Evolutionary conservation across 2,888 invertebrate genomes (phyloP).

Genomic region (Sarcophaga carnaria): DNA sequence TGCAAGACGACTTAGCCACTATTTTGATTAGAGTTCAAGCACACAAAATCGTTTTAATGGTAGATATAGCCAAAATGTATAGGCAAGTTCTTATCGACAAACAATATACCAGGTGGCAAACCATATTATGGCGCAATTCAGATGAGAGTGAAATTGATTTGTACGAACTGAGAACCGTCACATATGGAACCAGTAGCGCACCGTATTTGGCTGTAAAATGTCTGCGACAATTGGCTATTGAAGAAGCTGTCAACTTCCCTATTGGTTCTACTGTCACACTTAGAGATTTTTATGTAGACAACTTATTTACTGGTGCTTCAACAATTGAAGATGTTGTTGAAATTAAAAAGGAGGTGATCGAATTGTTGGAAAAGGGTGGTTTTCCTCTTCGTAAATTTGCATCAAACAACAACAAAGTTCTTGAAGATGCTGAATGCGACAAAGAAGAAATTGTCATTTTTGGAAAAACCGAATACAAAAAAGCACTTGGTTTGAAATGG

Average conservation of each 20-base stretch:
- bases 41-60: constrained; percentile 46
- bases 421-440: constrained; percentile 23
- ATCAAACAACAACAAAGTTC: constrained; percentile 39
- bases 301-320: constrained; percentile 64
- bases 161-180: constrained; percentile 36
- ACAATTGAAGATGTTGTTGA: constrained; percentile 44
- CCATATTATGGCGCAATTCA: constrained; percentile 35
- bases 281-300: constrained; percentile 70
- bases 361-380: constrained; percentile 43
- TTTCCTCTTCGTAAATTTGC: constrained; percentile 67
- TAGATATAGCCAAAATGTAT: constrained; percentile 59
- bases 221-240: constrained; percentile 7
- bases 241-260: constrained; percentile 35
- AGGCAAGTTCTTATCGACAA: constrained; percentile 44
- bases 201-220: constrained; percentile 23
- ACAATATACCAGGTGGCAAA: constrained; percentile 34
- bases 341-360: constrained; percentile 51
- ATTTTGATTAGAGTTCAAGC: constrained; percentile 51
- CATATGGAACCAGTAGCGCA: constrained; percentile 37
- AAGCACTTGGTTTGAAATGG: constrained; percentile 44
- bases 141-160: not conserved
- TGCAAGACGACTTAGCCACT: constrained; percentile 61
- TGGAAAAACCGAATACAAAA: constrained; percentile 23
- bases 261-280: constrained; percentile 56
- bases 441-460: constrained; percentile 14